These are phyloP conservation scores for Ranitomeya variabilis DNA, from an alignment of 2,113 vertebrate species.

Conservation along the genomic window DNA sequence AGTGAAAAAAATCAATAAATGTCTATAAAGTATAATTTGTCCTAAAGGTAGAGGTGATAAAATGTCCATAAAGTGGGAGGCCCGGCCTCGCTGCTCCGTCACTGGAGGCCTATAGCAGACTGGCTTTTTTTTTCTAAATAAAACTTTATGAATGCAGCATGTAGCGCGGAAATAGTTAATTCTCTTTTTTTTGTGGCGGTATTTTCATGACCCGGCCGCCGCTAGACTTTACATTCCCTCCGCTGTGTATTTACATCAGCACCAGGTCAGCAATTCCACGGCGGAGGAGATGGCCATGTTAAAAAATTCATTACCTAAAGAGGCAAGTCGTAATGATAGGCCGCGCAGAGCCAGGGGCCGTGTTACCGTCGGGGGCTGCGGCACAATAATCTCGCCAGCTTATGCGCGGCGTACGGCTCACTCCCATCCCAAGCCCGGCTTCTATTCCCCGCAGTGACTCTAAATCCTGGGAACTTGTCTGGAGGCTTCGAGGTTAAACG, in stretches of 20 bases:
- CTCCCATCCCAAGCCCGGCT: neutral
- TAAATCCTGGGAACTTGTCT: neutral
- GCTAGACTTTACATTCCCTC: slow-evolving; percentile 32
- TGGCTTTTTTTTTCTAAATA: neutral
- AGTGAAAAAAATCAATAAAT: neutral
- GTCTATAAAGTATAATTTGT: too few relatives aligned
- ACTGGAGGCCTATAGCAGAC: too few relatives aligned
- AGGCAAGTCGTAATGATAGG: slow-evolving; percentile 26
- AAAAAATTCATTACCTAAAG: slow-evolving; percentile 57
- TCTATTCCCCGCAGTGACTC: neutral
- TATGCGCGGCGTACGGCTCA: neutral
- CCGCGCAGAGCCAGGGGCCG: slow-evolving; percentile 28
- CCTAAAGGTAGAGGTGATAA: too few relatives aligned
- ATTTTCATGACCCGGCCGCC: neutral
- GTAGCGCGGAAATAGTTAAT: neutral
- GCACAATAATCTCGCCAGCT: neutral
- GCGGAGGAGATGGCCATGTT: slow-evolving; percentile 11
- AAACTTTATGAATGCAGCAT: neutral
- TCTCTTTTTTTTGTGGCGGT: neutral
- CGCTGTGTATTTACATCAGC: slow-evolving; percentile 56
- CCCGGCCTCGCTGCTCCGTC: too few relatives aligned
- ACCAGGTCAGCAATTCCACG: slow-evolving; percentile 52
- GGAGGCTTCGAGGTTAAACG: neutral
- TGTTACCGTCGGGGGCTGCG: neutral
- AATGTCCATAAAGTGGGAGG: too few relatives aligned